phyloP scores from a whole-genome alignment of 92 coral and sea anemone genomes.

The Phymanthus crucifer region DNA sequence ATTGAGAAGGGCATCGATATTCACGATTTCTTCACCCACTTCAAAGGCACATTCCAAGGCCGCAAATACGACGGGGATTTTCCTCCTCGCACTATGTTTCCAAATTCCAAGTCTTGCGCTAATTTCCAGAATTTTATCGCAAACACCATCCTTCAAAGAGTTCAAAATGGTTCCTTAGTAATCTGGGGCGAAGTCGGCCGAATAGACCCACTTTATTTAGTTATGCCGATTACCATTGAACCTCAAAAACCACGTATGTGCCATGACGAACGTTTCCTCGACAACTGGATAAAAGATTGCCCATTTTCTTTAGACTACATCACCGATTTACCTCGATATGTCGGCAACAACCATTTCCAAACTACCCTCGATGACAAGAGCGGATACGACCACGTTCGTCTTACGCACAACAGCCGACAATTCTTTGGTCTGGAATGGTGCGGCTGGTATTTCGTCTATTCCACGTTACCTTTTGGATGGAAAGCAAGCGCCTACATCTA shows the following conservation, averaged over 20 bases:
- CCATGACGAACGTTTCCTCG: slow-evolving; percentile 34
- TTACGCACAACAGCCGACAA: slow-evolving; percentile 21
- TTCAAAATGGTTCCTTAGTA: slow-evolving; percentile 23
- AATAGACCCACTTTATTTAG: slow-evolving; percentile 16
- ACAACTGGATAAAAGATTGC: slow-evolving; percentile 27
- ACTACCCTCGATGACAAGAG: no score
- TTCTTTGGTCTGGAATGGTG: slow-evolving; percentile 25
- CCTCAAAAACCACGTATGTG: slow-evolving; percentile 26
- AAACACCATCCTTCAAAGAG: slow-evolving; percentile 26
- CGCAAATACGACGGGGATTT: neutral
- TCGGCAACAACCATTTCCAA: slow-evolving; percentile 5
- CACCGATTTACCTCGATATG: slow-evolving; percentile 26
- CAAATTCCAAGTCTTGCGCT: slow-evolving; percentile 28
- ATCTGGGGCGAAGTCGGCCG: slow-evolving; percentile 5
- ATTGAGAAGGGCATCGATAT: slow-evolving; percentile 27
- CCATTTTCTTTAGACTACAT: slow-evolving; percentile 32
- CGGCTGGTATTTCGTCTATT: slow-evolving; percentile 28
- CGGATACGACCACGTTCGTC: slow-evolving; percentile 9
- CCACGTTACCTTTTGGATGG: slow-evolving; percentile 38
- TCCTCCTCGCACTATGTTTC: slow-evolving; percentile 12
- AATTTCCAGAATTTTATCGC: slow-evolving; percentile 10
- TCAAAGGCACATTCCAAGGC: slow-evolving; percentile 22
- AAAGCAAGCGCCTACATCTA: slow-evolving; percentile 31
- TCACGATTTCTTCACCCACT: slow-evolving; percentile 10
- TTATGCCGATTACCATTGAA: slow-evolving; percentile 22